Conservation (phyloP, 2,113 vertebrate species). For the Callospermophilus lateralis region DNA sequence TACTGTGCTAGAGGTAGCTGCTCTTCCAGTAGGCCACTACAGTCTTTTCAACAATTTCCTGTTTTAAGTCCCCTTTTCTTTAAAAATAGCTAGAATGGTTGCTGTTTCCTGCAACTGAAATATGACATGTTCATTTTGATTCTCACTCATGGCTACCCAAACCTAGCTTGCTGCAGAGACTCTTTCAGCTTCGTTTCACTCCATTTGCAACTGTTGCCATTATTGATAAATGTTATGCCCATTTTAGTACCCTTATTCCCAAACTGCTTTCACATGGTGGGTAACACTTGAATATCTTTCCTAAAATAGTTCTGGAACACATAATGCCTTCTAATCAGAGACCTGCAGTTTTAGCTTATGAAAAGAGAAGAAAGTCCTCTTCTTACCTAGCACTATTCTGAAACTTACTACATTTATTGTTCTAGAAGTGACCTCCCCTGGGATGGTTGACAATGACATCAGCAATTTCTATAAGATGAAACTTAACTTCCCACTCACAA, state of each 20-base stretch:
- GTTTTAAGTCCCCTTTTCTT: background rate
- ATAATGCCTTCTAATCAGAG: background rate
- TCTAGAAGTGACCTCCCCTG: background rate
- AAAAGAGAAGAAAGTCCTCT: background rate
- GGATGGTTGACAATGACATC: background rate
- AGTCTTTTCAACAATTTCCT: background rate
- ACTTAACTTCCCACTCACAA: background rate
- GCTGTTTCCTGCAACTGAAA: background rate
- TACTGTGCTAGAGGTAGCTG: background rate
- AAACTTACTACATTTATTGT: background rate
- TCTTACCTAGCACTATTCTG: background rate
- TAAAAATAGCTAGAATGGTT: background rate
- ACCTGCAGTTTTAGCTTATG: background rate
- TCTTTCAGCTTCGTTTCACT: constrained; percentile 22
- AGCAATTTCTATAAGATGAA: background rate
- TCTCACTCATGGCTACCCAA: background rate
- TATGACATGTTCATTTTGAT: background rate
- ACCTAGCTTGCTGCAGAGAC: background rate
- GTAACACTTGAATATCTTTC: background rate
- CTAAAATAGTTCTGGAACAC: background rate
- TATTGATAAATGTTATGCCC: background rate
- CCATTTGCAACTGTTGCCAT: background rate
- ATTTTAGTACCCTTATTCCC: background rate
- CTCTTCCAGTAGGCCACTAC: background rate
- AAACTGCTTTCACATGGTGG: background rate